phyloP scores from a whole-genome alignment of 2,113 vertebrate species.

The Anolis sagrei region DNA sequence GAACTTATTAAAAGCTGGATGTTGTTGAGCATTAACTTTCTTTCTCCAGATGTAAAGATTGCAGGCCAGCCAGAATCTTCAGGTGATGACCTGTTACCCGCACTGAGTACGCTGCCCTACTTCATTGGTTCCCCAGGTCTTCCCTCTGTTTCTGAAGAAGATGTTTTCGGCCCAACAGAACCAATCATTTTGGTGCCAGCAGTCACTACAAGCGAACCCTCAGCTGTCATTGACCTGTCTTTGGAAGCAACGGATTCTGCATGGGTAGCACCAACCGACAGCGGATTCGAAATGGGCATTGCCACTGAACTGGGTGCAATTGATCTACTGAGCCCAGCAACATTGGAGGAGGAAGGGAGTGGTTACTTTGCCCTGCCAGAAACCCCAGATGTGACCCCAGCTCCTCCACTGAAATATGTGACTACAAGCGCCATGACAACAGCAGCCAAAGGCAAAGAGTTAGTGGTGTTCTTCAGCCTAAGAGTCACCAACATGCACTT shows the following conservation, averaged over 20 bases:
- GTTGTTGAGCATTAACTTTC: constrained; percentile 34
- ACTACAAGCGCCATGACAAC: constrained; percentile 84
- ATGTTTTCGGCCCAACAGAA: not conserved
- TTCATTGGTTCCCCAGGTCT: constrained; percentile 29
- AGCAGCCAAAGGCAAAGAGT: constrained; percentile 78
- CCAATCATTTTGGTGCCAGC: constrained; percentile 15
- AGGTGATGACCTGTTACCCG: constrained; percentile 48
- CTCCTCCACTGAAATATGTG: constrained; percentile 75
- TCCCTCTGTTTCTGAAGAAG: constrained; percentile 32
- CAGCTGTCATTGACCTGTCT: constrained; percentile 40
- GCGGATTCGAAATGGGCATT: not conserved
- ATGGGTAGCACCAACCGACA: not conserved
- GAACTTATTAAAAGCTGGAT: not conserved
- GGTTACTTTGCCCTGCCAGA: constrained; percentile 51
- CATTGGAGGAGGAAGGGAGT: constrained; percentile 67
- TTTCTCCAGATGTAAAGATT: constrained; percentile 61
- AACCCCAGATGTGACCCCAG: constrained; percentile 60
- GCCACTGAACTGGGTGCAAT: constrained; percentile 60
- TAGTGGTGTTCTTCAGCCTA: constrained; percentile 94
- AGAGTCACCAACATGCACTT: constrained; percentile 91
- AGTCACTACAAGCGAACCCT: constrained; percentile 23
- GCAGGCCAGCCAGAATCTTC: constrained; percentile 60
- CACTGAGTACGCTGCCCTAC: constrained; percentile 53
- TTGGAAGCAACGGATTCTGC: not conserved
- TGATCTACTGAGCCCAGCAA: constrained; percentile 34